phyloP scores from a whole-genome alignment of 2,888 invertebrate species.

The Gandaritis pyraliata region DNA sequence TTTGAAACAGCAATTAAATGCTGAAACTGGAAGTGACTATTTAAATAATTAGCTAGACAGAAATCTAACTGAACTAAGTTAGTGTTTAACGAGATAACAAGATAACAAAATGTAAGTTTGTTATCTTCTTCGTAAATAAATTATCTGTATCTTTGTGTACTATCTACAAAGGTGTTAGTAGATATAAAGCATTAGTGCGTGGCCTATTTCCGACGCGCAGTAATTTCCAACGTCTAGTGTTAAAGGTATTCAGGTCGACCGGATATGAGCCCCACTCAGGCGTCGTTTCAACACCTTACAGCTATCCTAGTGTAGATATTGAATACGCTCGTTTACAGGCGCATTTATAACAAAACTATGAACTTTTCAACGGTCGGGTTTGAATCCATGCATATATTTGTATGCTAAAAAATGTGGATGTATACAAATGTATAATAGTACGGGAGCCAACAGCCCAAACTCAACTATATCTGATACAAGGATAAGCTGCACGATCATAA shows the following conservation, averaged over 20 bases:
- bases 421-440: no score
- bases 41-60: neutral
- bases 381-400: no score
- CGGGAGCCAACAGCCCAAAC: no score
- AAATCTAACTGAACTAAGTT: neutral
- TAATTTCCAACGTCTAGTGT: slow-evolving; percentile 16
- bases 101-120: no score
- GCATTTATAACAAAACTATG: neutral
- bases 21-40: slow-evolving; percentile 1
- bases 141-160: neutral
- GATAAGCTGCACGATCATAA: no score
- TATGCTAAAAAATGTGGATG: no score
- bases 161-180: slow-evolving; percentile 22
- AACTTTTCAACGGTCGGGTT: no score
- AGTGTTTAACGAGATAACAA: no score
- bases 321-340: neutral
- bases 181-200: slow-evolving; percentile 27
- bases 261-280: slow-evolving; percentile 47
- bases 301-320: slow-evolving; percentile 5
- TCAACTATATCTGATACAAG: no score
- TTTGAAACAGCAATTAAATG: slow-evolving; percentile 1
- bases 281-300: slow-evolving; percentile 44
- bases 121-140: neutral
- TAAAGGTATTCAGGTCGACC: slow-evolving; percentile 36
- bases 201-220: slow-evolving; percentile 17